Base-by-base conservation (phyloP, 64 coral and sea anemone species). In the Porites lutea region DNA sequence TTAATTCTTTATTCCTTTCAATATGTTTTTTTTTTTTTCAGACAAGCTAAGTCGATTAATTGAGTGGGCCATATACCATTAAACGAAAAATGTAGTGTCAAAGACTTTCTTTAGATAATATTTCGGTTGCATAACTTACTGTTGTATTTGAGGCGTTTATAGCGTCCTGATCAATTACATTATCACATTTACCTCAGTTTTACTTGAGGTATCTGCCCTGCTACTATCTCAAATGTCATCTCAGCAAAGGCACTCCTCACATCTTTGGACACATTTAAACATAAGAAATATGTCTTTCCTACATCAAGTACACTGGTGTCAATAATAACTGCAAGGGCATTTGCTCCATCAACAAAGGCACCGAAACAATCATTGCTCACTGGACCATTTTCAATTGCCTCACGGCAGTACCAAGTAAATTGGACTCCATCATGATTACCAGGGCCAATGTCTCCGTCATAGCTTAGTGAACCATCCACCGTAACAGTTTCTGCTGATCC, bases 231-330 rank as follows among this genome's bases (percentile, higher is more conserved):
- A 75, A 75, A 75, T 13, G 47, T 49, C 72, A 49, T 75, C 48
- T 75, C 72, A 16, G 72, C 45, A 75, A 75, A 75, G 72, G 72
- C 46, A 16, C 72, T 75, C 50, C 72, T 75, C 11, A 4, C 47
- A 75, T 75, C 72, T 50, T 75, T 75, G 72, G 72, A 52, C 4
- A 75, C 47, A 49, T 2, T 51, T 2, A 75, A 15, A 15, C 44
- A 4, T 13, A 75, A 18, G 44, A 49, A 2, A 48, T 49, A 75
- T 1, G 2, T 47, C 22, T 48, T 48, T 13, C 16, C 46, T 15
- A 16, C 18, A 16, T 10, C 45, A 1, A 75, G 46, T 75, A 16
- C 3, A 75, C 72, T 37, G 15, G 72, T 44, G 11, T 75, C 72
- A 37, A 75, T 48, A 13, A 3, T 49, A 13, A 75, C 47, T 43